Base-by-base conservation (phyloP, 2,113 vertebrate species). In the Nansenia antarctica region DNA sequence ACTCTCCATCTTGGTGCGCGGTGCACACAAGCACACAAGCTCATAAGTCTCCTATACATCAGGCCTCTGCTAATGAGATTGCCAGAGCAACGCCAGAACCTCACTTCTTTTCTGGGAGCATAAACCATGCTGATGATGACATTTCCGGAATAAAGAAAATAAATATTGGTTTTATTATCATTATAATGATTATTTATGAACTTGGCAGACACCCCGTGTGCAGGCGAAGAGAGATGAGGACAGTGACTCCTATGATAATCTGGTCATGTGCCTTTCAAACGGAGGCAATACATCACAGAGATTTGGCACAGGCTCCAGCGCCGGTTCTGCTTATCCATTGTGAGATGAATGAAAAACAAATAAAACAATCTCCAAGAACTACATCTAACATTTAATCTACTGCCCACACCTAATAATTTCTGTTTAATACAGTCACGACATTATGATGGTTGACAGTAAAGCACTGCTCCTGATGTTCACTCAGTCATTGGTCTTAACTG, bases 141-240 rank as follows among this genome's bases (percentile, higher is more conserved):
- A 72, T 67, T 67, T 66, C 70, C 72, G 63, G 72, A 73, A 78
- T 68, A 69, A 71, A 70, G 82, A 78, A 77, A 85, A 76, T 82
- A 80, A 82, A 85, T 82, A 76, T 77, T 71, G 80, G 45, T 75
- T 85, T 78, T 84, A 81, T 70, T 74, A 74, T 67, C 63, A 59
- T 70, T 67, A 74, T 81, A 77, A 81, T 81, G 73, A 72, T 81
- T 77, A 81, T 77, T 81, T 77, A 81, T 77, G 74, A 71, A 72
- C 71, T 62, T 77, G 45, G 27, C 27, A 47, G 57, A 31, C 37
- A 49, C 62, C 22, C 39, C 26, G 34, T 30, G 18, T 34, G 26
- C 62, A 0, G 14, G 70, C 63, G 69, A 61, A 73, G 72, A 55
- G 63, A 69, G 68, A 79, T 77, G 76, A 76, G 74, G 70, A 69